phyloP scores from a whole-genome alignment of 35 echinoderm and acorn worm species.

The Strongylocentrotus purpuratus region DNA sequence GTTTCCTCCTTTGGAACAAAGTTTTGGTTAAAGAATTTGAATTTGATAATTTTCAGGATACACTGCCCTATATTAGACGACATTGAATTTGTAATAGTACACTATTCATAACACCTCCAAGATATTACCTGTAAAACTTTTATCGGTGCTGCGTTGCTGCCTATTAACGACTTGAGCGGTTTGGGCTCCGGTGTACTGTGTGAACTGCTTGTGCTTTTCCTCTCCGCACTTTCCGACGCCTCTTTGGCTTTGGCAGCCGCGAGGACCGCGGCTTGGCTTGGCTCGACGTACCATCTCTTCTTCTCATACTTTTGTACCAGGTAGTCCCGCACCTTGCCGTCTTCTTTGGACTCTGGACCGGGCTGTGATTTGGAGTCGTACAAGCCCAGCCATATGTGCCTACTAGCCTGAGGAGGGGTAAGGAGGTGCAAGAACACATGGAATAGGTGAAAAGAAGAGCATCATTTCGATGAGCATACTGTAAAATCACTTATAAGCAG shows the following conservation, averaged over 20 bases:
- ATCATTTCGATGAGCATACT: too few species aligned
- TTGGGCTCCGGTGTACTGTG: constrained; percentile 68
- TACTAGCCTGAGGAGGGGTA: constrained; percentile 40
- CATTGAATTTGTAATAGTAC: neutral
- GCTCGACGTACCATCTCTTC: constrained; percentile 77
- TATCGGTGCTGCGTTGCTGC: constrained; percentile 8
- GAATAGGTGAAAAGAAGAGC: too few species aligned
- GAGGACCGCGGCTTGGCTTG: constrained; percentile 62
- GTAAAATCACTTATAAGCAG: too few species aligned
- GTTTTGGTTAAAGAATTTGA: neutral
- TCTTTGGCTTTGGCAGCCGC: constrained; percentile 43
- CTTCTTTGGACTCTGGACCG: constrained; percentile 75
- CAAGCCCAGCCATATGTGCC: constrained; percentile 71
- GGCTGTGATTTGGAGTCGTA: constrained; percentile 66
- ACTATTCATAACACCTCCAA: neutral
- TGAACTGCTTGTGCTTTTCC: constrained; percentile 30
- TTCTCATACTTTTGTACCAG: constrained; percentile 85
- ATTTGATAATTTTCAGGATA: neutral
- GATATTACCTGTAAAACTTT: constrained; percentile 28
- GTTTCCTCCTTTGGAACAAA: too few species aligned
- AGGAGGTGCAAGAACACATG: neutral
- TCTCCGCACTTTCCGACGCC: neutral
- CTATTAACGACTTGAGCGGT: constrained; percentile 62
- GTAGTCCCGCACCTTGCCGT: constrained; percentile 79
- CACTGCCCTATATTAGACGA: neutral